Percentiles rank a stretch among this genome's conserved stretches.
Evolutionary conservation across 2,888 invertebrate genomes (phyloP).

Genomic region (Amiota mariae): DNA sequence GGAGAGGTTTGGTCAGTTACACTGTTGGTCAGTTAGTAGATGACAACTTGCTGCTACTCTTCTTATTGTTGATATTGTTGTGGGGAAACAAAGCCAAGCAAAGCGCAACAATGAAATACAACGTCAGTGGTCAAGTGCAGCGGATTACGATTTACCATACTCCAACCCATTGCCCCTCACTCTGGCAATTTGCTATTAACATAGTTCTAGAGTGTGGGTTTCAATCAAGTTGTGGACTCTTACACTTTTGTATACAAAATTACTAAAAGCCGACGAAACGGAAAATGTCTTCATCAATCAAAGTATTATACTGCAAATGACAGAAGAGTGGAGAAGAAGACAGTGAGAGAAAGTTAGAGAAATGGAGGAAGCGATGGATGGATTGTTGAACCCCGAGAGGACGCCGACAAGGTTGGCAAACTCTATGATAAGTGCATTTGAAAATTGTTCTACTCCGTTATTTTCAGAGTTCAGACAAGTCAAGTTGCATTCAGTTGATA

Average conservation of each 20-base stretch:
- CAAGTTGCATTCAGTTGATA: conserved; percentile 2
- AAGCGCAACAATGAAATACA: conserved; percentile 16
- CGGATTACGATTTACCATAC: neutral
- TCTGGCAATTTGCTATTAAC: neutral
- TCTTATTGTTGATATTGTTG: conserved; percentile 38
- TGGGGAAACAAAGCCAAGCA: neutral
- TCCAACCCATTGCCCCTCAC: too few species aligned
- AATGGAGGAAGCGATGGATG: neutral
- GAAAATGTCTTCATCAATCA: conserved; percentile 67
- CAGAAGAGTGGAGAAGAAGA: neutral
- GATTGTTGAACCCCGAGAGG: neutral
- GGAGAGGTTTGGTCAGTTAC: neutral
- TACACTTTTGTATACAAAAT: conserved; percentile 47
- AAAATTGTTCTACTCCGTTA: conserved; percentile 43
- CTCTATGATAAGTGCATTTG: conserved; percentile 44
- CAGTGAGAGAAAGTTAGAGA: neutral
- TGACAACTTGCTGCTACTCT: conserved; percentile 44
- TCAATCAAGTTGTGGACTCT: neutral
- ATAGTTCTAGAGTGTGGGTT: conserved; percentile 14
- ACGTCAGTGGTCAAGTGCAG: conserved; percentile 46
- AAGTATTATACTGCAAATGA: conserved; percentile 8
- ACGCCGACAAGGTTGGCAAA: conserved; percentile 42
- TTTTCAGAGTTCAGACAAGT: conserved; percentile 47
- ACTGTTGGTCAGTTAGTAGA: conserved; percentile 51
- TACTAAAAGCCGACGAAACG: conserved; percentile 48